Evolutionary conservation across 2,113 vertebrate species (phyloP).

Genomic region (Tinamus guttatus): DNA sequence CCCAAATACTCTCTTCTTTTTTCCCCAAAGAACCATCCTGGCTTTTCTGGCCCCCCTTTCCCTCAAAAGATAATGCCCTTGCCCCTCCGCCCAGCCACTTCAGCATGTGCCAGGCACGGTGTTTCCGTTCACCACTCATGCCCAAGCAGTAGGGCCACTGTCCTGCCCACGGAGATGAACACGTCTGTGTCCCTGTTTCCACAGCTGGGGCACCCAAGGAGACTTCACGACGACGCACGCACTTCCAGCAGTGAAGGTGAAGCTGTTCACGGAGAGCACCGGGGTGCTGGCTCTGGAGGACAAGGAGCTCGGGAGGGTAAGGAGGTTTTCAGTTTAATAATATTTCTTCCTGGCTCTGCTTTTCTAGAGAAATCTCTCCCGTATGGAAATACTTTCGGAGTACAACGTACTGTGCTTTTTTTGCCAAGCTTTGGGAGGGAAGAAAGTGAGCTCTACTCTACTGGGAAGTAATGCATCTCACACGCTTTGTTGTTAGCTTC

Average conservation of each 20-base stretch:
- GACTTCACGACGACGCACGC: constrained; percentile 97
- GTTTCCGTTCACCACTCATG: constrained; percentile 46
- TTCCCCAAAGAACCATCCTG: not conserved
- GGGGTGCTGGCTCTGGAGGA: constrained; percentile 97
- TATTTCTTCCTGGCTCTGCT: constrained; percentile 27
- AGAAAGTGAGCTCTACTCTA: not conserved
- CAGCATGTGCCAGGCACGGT: not conserved
- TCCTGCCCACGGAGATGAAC: not conserved
- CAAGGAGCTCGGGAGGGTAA: constrained; percentile 96
- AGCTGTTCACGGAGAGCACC: constrained; percentile 97
- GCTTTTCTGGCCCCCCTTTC: constrained; percentile 54
- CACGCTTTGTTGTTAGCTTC: constrained; percentile 36
- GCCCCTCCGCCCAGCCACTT: constrained; percentile 48
- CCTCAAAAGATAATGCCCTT: constrained; percentile 66
- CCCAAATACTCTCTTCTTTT: constrained; percentile 1
- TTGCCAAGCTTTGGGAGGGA: not conserved
- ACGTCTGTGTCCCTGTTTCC: constrained; percentile 65
- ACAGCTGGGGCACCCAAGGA: constrained; percentile 98
- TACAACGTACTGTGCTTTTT: constrained; percentile 46
- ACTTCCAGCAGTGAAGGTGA: constrained; percentile 96
- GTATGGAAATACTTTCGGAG: constrained; percentile 34
- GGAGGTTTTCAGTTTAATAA: constrained; percentile 1
- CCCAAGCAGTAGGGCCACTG: not conserved
- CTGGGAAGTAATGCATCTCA: constrained; percentile 35
- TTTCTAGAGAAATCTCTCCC: constrained; percentile 52